Percentiles rank a stretch among this genome's conserved stretches.
Evolutionary conservation across 2,797 vertebrate genomes (phyloP).

Genomic region (Sylvilagus floridanus): DNA sequence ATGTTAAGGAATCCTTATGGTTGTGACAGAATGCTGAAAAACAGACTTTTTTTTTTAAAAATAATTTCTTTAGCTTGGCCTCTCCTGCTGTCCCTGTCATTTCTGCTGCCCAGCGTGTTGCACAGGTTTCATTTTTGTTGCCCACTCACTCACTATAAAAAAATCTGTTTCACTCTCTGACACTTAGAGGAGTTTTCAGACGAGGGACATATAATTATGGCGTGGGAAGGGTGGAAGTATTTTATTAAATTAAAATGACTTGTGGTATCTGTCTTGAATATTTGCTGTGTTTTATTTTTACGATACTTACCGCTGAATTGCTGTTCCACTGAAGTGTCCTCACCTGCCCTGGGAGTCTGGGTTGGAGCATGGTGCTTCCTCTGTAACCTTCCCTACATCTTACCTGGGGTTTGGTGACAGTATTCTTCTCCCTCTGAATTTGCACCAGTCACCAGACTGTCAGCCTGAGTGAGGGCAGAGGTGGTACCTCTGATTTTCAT

Average conservation of each 20-base stretch:
- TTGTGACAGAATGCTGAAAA: constrained; percentile 4
- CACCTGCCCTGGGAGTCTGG: constrained; percentile 38
- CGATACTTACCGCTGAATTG: constrained; percentile 57
- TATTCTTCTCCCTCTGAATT: neutral
- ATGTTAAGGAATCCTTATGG: constrained; percentile 44
- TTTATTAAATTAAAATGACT: constrained; percentile 79
- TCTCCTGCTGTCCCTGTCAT: neutral
- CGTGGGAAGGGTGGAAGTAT: constrained; percentile 82
- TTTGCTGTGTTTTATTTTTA: constrained; percentile 68
- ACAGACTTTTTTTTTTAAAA: neutral
- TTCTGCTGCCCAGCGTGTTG: neutral
- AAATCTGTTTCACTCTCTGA: constrained; percentile 38
- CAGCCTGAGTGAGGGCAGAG: neutral
- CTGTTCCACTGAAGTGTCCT: constrained; percentile 42
- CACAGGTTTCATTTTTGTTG: neutral
- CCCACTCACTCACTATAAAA: constrained; percentile 58
- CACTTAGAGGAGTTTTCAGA: constrained; percentile 53
- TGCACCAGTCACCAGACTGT: neutral
- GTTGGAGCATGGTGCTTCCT: neutral
- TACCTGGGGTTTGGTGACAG: neutral
- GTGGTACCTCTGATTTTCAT: neutral
- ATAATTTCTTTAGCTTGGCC: neutral
- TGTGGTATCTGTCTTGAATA: constrained; percentile 74
- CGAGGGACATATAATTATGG: constrained; percentile 70
- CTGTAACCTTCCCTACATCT: neutral